Evolutionary conservation across 2,797 vertebrate genomes (phyloP).

Genomic region (Argentina silus): DNA sequence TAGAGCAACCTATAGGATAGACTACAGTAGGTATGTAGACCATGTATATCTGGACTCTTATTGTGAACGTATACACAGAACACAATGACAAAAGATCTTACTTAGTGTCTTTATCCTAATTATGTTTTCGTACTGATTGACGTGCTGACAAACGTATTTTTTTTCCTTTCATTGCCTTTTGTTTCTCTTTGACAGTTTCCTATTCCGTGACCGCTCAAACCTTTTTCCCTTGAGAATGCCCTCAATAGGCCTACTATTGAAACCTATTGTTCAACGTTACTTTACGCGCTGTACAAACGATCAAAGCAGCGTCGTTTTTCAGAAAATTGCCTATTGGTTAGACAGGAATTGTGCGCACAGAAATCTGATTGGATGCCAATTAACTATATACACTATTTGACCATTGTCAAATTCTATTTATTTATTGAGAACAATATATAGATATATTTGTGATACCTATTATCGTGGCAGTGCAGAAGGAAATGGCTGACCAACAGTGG

Average conservation of each 20-base stretch:
- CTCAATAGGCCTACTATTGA: not conserved
- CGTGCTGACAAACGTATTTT: conserved; percentile 27
- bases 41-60: not conserved
- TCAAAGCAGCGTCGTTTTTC: conserved; percentile 19
- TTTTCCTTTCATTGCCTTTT: conserved; percentile 40
- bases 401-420: not conserved
- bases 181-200: conserved; percentile 40
- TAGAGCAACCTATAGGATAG: not conserved
- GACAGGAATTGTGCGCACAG: conserved; percentile 49
- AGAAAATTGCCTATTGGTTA: conserved; percentile 46
- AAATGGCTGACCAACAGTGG: conserved; percentile 43
- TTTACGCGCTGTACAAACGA: conserved; percentile 13
- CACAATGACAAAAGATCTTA: conserved; percentile 37
- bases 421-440: not conserved
- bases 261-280: conserved; percentile 25
- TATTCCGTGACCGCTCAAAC: conserved; percentile 13
- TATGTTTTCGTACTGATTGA: not conserved
- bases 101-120: conserved; percentile 3
- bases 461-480: conserved; percentile 53
- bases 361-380: conserved; percentile 58
- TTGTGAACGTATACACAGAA: not conserved
- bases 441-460: conserved; percentile 51
- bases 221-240: not conserved
- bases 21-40: not conserved
- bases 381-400: not conserved